These are phyloP conservation scores for Mus caroli DNA, from an alignment of 2,797 vertebrate genomes.

Conservation along the genomic window DNA sequence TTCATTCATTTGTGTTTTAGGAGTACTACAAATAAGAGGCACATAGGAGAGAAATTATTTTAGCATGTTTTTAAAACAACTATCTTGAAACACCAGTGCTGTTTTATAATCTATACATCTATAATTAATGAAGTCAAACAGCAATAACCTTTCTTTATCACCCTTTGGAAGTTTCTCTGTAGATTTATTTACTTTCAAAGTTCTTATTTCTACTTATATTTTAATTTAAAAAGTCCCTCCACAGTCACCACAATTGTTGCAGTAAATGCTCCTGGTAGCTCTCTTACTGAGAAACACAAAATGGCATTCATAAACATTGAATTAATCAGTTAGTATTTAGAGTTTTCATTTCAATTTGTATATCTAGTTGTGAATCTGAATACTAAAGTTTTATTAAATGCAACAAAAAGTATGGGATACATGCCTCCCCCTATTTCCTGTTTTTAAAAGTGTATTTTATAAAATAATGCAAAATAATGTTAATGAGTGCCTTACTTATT, in stretches of 20 bases:
- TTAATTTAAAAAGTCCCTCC: conserved; percentile 47
- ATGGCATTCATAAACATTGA: background rate
- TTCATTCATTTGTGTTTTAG: background rate
- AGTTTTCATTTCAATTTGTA: conserved; percentile 65
- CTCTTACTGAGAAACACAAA: background rate
- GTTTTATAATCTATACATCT: conserved; percentile 23
- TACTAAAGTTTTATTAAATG: conserved; percentile 75
- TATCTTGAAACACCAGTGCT: background rate
- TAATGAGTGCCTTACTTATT: conserved; percentile 67
- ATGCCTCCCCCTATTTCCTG: background rate
- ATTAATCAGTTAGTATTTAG: conserved; percentile 61
- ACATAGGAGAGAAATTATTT: background rate
- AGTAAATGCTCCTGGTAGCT: background rate
- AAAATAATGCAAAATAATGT: conserved; percentile 52
- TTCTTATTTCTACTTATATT: background rate
- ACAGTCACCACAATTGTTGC: too few relatives aligned
- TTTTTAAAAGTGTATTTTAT: background rate
- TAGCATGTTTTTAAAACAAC: background rate
- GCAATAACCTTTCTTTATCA: background rate
- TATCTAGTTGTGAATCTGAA: conserved; percentile 56
- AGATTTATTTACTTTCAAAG: conserved; percentile 34
- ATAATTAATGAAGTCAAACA: conserved; percentile 39
- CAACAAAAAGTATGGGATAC: conserved; percentile 40
- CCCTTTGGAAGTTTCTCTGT: background rate
- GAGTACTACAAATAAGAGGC: background rate